phyloP scores from a whole-genome alignment of 2,113 vertebrate species.

The Antigone vipio region DNA sequence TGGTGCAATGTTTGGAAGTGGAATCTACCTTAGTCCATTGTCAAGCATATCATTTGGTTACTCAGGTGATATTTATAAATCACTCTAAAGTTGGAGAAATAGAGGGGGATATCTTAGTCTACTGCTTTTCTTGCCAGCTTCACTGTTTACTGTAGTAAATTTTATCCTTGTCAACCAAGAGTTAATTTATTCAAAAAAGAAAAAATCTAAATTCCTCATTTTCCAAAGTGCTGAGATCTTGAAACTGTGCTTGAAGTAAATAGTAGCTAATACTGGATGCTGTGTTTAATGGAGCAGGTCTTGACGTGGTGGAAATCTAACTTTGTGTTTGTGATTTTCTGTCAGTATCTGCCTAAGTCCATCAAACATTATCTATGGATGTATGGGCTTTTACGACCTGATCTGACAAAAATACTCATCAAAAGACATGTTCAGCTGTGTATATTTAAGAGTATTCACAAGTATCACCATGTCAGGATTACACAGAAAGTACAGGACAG shows the following conservation, averaged over 20 bases:
- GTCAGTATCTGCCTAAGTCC: neutral
- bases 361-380: neutral
- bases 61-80: conserved; percentile 82
- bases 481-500: neutral
- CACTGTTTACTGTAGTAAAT: neutral
- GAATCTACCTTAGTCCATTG: conserved; percentile 92
- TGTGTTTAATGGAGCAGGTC: neutral
- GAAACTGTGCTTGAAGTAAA: neutral
- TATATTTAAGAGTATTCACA: neutral
- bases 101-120: neutral
- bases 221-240: neutral
- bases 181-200: neutral
- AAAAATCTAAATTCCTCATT: neutral
- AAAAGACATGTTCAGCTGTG: neutral
- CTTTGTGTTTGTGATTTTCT: neutral
- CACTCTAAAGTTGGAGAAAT: neutral
- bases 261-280: neutral
- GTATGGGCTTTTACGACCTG: neutral
- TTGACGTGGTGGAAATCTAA: neutral
- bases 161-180: accelerated
- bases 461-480: neutral
- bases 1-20: conserved; percentile 91
- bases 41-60: conserved; percentile 95
- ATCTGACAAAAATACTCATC: neutral
- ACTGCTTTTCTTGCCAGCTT: neutral